Evolutionary conservation across 1,140 invertebrate species (phyloP).

Genomic region (Eciton burchellii): DNA sequence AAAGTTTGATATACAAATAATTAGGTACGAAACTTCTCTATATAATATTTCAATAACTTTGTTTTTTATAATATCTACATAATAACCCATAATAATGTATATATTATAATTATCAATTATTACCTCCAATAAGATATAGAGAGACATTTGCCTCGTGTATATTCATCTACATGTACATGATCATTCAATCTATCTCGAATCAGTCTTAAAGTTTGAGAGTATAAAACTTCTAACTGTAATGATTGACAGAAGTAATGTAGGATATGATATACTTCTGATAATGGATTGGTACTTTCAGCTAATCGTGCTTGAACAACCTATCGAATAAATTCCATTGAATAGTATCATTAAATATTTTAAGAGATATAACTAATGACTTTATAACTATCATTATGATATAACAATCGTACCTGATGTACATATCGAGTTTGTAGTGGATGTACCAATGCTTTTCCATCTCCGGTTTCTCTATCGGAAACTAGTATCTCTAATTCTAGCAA

Average conservation of each 20-base stretch:
- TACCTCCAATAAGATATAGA: conserved; percentile 97
- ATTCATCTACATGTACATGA: conserved; percentile 97
- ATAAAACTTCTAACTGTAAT: conserved; percentile 97
- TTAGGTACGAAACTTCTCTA: background rate
- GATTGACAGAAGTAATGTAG: conserved; percentile 98
- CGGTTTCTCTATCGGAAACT: conserved; percentile 98
- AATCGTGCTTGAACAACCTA: conserved; percentile 93
- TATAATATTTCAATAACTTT: conserved; percentile 14
- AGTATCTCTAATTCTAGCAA: conserved; percentile 97
- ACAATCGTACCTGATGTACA: conserved; percentile 91
- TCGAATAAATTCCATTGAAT: conserved; percentile 38
- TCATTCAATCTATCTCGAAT: conserved; percentile 95
- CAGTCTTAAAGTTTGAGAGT: conserved; percentile 96
- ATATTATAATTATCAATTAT: background rate
- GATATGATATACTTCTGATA: conserved; percentile 94
- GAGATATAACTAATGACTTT: background rate
- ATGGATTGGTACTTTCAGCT: conserved; percentile 92
- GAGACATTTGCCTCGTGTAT: conserved; percentile 94
- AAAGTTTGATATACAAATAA: conserved; percentile 50
- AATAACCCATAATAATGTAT: conserved; percentile 29
- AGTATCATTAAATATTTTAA: background rate
- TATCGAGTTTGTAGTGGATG: conserved; percentile 97
- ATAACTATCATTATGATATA: background rate
- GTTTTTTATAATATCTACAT: background rate
- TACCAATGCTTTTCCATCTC: conserved; percentile 97